These are phyloP conservation scores for Drosophila lini DNA, from an alignment of 1,140 invertebrate genomes.

Conservation along the genomic window DNA sequence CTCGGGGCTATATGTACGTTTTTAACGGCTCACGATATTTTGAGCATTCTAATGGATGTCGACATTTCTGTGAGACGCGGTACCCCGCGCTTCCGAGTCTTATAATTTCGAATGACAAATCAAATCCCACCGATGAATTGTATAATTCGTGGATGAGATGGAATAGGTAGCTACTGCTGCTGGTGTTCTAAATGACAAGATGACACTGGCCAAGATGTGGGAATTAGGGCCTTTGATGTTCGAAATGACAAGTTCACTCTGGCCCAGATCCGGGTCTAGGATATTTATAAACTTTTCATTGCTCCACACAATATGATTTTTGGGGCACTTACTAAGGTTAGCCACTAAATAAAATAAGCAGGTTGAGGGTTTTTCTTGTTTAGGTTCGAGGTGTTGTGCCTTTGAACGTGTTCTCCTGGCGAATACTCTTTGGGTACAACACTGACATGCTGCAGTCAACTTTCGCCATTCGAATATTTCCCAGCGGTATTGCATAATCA, in stretches of 20 bases:
- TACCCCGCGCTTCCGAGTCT: not conserved
- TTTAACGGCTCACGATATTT: constrained; percentile 42
- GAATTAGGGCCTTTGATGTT: constrained; percentile 1
- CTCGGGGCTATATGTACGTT: constrained; percentile 35
- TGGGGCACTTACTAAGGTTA: constrained; percentile 17
- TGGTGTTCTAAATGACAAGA: constrained; percentile 11
- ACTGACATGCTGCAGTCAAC: constrained; percentile 12
- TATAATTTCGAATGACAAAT: constrained; percentile 38
- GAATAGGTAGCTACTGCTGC: not conserved
- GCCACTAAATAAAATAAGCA: constrained; percentile 13
- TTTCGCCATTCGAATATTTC: constrained; percentile 27
- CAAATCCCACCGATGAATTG: constrained; percentile 15
- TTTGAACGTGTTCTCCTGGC: constrained; percentile 12
- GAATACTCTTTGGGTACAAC: constrained; percentile 5
- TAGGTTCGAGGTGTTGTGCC: not conserved
- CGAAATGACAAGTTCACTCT: constrained; percentile 16
- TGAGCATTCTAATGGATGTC: constrained; percentile 47
- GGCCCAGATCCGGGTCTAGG: constrained; percentile 7
- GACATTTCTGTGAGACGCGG: constrained; percentile 26
- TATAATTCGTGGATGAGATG: constrained; percentile 21
- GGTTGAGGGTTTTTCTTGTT: not conserved
- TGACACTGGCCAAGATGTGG: constrained; percentile 9
- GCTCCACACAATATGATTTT: constrained; percentile 1
- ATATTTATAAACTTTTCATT: constrained; percentile 11
- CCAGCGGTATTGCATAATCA: constrained; percentile 49